Evolutionary conservation across 1,140 invertebrate species (phyloP).

Genomic region (Drosophila sucinea): DNA sequence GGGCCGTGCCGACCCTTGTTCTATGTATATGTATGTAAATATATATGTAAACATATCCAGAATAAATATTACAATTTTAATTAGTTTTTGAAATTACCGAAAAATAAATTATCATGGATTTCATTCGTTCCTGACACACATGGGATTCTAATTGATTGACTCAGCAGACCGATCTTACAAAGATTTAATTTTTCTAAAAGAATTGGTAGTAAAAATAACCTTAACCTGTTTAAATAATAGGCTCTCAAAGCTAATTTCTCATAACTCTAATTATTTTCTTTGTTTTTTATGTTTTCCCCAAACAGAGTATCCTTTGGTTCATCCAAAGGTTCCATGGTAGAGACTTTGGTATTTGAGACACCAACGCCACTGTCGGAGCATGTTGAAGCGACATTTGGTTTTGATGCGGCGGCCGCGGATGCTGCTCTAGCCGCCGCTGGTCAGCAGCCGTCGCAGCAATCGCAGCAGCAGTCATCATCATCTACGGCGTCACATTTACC

Average conservation of each 20-base stretch:
- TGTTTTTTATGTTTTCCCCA: constrained; percentile 67
- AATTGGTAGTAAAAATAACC: too few species aligned
- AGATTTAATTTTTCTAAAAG: too few species aligned
- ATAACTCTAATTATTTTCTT: background rate
- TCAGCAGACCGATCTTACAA: too few species aligned
- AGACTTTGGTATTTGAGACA: constrained; percentile 95
- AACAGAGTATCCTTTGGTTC: constrained; percentile 94
- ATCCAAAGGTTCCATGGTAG: constrained; percentile 97
- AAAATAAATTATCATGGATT: too few species aligned
- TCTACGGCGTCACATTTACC: constrained; percentile 50
- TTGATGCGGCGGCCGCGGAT: constrained; percentile 62
- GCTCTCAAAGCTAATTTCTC: background rate
- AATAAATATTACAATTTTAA: too few species aligned
- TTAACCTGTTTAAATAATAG: background rate
- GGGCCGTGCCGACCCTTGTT: too few species aligned
- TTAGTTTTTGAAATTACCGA: too few species aligned
- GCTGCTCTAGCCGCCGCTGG: constrained; percentile 48
- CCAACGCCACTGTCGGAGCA: constrained; percentile 88
- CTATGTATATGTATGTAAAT: too few species aligned
- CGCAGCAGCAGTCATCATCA: constrained; percentile 22
- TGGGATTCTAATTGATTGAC: too few species aligned
- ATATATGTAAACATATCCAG: too few species aligned
- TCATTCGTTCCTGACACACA: too few species aligned
- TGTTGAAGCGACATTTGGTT: constrained; percentile 84
- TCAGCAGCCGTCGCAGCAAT: constrained; percentile 40